Percentiles rank a stretch among this genome's conserved stretches.
Evolutionary conservation across 2,113 vertebrate genomes (phyloP).

Genomic region (Stomatorhinus ivindoensis): DNA sequence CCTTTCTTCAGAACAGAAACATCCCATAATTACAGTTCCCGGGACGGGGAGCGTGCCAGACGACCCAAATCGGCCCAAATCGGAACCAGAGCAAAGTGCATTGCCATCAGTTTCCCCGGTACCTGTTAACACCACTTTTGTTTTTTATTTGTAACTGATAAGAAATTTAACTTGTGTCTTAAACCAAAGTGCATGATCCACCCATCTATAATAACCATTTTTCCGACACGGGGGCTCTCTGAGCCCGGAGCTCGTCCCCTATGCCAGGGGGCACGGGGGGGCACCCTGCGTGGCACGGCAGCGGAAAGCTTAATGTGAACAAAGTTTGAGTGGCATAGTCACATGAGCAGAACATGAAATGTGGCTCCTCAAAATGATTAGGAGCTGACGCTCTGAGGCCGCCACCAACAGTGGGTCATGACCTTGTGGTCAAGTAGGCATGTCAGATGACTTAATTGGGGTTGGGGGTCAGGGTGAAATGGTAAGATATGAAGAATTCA

Average conservation of each 20-base stretch:
- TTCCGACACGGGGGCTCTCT: not conserved
- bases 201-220: not conserved
- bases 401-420: conserved; percentile 32
- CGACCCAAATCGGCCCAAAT: not conserved
- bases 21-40: conserved; percentile 2
- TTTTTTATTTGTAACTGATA: not conserved
- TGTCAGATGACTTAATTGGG: conserved; percentile 63
- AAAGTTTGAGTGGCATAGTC: not conserved
- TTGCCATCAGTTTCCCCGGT: not conserved
- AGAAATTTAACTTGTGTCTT: not conserved
- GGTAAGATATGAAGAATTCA: not conserved
- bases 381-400: conserved; percentile 1
- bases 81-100: not conserved
- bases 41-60: not conserved
- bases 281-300: not conserved
- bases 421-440: conserved; percentile 54
- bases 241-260: not conserved
- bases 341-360: not conserved
- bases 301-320: not conserved
- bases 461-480: conserved; percentile 27
- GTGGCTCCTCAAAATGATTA: not conserved
- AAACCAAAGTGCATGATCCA: not conserved
- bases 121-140: not conserved
- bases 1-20: conserved; percentile 20
- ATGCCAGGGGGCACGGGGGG: not conserved